Evolutionary conservation across 2,797 vertebrate genomes (phyloP).

Genomic region (Eurystomus glaucurus): DNA sequence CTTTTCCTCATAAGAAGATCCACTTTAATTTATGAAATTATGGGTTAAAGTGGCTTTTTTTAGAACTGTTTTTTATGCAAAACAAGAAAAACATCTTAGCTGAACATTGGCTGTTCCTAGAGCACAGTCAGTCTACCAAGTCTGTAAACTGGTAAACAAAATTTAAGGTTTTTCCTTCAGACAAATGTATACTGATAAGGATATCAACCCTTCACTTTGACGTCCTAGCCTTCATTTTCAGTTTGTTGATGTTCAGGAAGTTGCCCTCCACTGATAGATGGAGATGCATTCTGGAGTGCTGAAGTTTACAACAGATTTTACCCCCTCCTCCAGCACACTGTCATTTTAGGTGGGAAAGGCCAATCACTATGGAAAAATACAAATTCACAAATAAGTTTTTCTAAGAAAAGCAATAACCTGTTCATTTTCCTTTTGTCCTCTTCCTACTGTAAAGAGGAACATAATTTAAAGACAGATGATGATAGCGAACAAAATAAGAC

Average conservation of each 20-base stretch:
- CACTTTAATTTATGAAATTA: conserved; percentile 14
- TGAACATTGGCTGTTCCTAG: neutral
- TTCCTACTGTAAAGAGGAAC: neutral
- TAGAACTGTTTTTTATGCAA: conserved; percentile 14
- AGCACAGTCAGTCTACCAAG: neutral
- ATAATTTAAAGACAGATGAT: neutral
- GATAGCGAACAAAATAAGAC: neutral
- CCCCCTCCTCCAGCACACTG: neutral
- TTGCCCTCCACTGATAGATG: neutral
- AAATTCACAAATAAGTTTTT: neutral
- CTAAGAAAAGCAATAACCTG: conserved; percentile 5
- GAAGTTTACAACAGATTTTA: conserved; percentile 17
- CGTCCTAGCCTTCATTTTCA: neutral
- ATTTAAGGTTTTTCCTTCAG: neutral
- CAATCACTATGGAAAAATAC: neutral
- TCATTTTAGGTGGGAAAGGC: neutral
- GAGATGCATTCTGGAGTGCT: neutral
- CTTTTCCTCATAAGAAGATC: neutral
- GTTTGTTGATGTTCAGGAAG: neutral
- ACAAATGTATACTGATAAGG: conserved; percentile 33
- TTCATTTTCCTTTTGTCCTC: neutral
- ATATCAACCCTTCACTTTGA: neutral
- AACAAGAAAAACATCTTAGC: neutral
- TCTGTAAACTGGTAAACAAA: neutral
- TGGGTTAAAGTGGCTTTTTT: conserved; percentile 42